Percentiles rank a stretch among this genome's conserved stretches.
Evolutionary conservation across 1,140 invertebrate genomes (phyloP).

Genomic region (Akabosia matsudoensis): DNA sequence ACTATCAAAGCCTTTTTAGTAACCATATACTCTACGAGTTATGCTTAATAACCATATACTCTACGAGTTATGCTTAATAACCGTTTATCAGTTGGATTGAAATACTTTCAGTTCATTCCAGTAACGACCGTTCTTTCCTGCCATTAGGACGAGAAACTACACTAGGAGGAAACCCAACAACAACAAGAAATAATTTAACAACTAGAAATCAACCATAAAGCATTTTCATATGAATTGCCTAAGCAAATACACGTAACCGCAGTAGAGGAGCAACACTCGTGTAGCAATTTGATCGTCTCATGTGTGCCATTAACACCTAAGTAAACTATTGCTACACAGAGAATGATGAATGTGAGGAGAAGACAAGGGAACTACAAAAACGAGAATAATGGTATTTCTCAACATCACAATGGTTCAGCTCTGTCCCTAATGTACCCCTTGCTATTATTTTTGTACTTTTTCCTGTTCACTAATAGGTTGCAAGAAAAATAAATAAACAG

Average conservation of each 20-base stretch:
- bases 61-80: not conserved
- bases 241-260: constrained; percentile 1
- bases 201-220: no score
- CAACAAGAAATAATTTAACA: no score
- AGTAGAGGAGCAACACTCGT: constrained; percentile 2
- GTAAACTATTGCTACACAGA: constrained; percentile 10
- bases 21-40: no score
- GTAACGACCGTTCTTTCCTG: not conserved
- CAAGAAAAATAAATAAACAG: not conserved
- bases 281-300: not conserved
- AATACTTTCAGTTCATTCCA: not conserved
- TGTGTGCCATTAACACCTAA: constrained; percentile 20
- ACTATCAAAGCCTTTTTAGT: no score
- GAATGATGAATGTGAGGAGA: constrained; percentile 10
- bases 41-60: no score
- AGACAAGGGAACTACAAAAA: not conserved
- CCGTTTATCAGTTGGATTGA: no score
- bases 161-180: no score
- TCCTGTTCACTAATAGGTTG: not conserved
- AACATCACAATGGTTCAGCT: not conserved
- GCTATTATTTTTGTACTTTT: no score
- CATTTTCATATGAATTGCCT: no score
- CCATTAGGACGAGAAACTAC: no score
- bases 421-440: not conserved
- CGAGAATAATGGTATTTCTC: not conserved